A percentile compares a stretch with the other conserved stretches of the same genome.
phyloP scores from a whole-genome alignment of 2,113 vertebrate species.

The Mungos mungo region DNA sequence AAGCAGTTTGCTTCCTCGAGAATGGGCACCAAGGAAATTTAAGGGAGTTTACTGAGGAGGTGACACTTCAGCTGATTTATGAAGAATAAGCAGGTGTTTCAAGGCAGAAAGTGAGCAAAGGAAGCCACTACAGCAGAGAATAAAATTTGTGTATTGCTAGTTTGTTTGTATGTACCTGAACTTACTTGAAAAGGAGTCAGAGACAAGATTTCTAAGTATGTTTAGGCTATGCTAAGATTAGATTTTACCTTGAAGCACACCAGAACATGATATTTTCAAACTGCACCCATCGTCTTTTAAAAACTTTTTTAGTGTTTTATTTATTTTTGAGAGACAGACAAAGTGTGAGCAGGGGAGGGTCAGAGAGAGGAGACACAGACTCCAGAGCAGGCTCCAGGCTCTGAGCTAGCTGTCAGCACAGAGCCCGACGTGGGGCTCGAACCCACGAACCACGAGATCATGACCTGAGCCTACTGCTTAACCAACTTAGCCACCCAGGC shows the following conservation, averaged over 20 bases:
- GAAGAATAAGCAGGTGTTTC: background rate
- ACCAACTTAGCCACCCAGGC: too few relatives aligned
- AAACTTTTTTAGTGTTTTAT: background rate
- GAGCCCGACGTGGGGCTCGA: too few relatives aligned
- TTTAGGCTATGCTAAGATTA: slow-evolving; percentile 4
- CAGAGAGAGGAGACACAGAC: too few relatives aligned
- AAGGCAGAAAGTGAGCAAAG: background rate
- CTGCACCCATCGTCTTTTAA: slow-evolving; percentile 11
- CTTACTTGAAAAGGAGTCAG: background rate
- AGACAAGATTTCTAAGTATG: background rate
- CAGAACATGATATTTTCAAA: slow-evolving; percentile 35
- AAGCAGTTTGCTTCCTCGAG: background rate
- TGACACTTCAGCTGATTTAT: background rate
- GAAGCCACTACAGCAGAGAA: background rate
- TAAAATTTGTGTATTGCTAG: background rate
- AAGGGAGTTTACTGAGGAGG: background rate
- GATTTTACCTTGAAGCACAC: slow-evolving; percentile 16
- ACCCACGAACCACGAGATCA: too few relatives aligned
- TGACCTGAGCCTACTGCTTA: too few relatives aligned
- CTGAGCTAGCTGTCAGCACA: too few relatives aligned
- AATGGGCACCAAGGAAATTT: background rate
- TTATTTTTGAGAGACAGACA: too few relatives aligned
- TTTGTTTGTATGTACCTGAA: background rate
- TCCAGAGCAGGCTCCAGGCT: too few relatives aligned
- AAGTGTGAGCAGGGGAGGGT: too few relatives aligned